Conservation (phyloP, 2,113 vertebrate species). For the Scatophagus argus region DNA sequence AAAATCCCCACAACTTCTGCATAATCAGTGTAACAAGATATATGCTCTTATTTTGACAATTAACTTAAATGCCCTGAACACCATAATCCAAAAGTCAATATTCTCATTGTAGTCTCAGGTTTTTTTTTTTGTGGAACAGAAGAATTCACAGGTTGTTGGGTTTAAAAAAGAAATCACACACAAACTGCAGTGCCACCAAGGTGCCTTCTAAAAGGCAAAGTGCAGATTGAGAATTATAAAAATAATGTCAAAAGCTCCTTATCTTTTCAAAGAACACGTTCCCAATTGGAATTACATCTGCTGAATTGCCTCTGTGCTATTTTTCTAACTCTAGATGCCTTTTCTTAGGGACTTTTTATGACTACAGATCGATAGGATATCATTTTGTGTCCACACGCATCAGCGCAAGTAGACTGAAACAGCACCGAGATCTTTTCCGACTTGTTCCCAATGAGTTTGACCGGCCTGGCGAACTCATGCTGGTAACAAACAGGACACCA, state of each 20-base stretch:
- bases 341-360: conserved; percentile 4
- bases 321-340: conserved; percentile 22
- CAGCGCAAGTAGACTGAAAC: conserved; percentile 46
- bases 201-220: conserved; percentile 71
- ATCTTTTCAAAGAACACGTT: conserved; percentile 28
- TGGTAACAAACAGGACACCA: conserved; percentile 81
- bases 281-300: conserved; percentile 21
- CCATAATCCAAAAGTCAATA: conserved; percentile 39
- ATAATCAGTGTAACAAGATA: conserved; percentile 56
- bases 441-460: conserved; percentile 64
- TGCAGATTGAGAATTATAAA: conserved; percentile 63
- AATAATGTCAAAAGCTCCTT: conserved; percentile 39
- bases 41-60: conserved; percentile 41
- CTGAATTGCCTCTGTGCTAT: conserved; percentile 29
- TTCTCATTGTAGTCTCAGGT: conserved; percentile 48
- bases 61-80: conserved; percentile 73
- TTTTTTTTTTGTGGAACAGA: conserved; percentile 41
- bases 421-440: conserved; percentile 57
- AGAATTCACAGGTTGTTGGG: conserved; percentile 74
- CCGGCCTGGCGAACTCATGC: conserved; percentile 85
- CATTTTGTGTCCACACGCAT: conserved; percentile 64
- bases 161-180: conserved; percentile 46
- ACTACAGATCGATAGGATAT: conserved; percentile 44
- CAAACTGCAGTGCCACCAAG: conserved; percentile 77
- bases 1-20: conserved; percentile 60